Evolutionary conservation across 2,888 invertebrate species (phyloP), one percentile per base, ranked within the genome.

Genomic region (Chironomus tentans): DNA sequence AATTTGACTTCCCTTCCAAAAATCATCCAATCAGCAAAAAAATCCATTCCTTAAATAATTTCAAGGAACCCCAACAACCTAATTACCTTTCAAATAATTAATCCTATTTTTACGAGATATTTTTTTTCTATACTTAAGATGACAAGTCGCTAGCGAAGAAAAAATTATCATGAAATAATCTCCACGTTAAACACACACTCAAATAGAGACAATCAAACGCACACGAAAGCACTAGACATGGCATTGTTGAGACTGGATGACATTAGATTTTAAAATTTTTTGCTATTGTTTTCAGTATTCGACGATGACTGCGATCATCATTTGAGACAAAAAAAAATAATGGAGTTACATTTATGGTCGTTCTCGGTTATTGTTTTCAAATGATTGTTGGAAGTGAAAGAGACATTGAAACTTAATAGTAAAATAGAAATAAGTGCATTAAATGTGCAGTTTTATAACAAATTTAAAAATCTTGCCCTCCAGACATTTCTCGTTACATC

Each of bases 341-440:
- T 15, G 18, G 18, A 56, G 56, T 12, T 69, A 22, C 70, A 21
- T 50, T 70, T 48, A 50, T 70, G 22, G 50, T 7, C 56, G 18
- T 15, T 50, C 10, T 13, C 1, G 47, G 70, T 70, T 70, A 70
- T 70, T 70, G 48, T 70, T 70, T 24, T 70, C 15, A 70, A 18
- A 15, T 18, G 48, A 7, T 21, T 48, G 18, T 21, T 24, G 22
- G 65, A 48, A 70, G 70, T 70, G 70, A 70, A 70, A 70, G 70
- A 70, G 70, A 70, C 70, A 70, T 70, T 70, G 70, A 70, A 46
- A 65, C 65, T 65, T 24, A 56, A 56, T 56, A 38, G 10, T 56
- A 18, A 56, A 18, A 15, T 56, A 56, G 18, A 56, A 56, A 56
- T 15, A 15, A 15, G 56, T 15, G n/a, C 56, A 56, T 56, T 18